Evolutionary conservation across 2,113 vertebrate genomes (phyloP).

Genomic region (Hippoglossus stenolepis): DNA sequence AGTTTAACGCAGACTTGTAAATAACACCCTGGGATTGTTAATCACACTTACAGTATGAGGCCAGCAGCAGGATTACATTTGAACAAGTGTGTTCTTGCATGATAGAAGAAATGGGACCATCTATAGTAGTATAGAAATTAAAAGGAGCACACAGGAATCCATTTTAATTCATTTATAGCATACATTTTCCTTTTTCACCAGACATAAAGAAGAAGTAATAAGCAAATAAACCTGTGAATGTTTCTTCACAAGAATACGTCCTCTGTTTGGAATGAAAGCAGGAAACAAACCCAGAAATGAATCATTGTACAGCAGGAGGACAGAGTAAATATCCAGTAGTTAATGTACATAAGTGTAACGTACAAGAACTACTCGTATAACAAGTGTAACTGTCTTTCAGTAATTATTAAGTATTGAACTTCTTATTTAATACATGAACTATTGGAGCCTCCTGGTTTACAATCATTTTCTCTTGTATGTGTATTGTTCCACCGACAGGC

Average conservation of each 20-base stretch:
- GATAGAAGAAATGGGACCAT: no score
- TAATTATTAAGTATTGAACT: background rate
- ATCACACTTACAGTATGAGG: no score
- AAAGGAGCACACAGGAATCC: background rate
- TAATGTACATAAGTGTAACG: background rate
- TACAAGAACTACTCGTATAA: background rate
- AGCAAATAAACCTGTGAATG: background rate
- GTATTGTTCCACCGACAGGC: background rate
- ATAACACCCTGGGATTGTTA: slow-evolving; percentile 12
- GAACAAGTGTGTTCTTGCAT: no score
- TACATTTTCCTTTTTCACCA: no score
- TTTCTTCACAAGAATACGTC: background rate
- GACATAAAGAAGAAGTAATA: no score
- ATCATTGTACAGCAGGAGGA: background rate
- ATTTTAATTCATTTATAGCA: no score
- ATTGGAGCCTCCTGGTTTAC: background rate
- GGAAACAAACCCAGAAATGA: slow-evolving; percentile 1
- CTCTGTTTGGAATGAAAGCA: background rate
- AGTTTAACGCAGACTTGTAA: slow-evolving; percentile 28
- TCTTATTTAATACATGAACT: background rate
- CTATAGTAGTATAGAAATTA: background rate
- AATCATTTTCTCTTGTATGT: background rate
- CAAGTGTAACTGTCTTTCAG: background rate
- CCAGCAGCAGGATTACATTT: no score
- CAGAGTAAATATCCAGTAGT: background rate